Percentiles rank a stretch among this genome's conserved stretches.
Evolutionary conservation across 2,888 invertebrate species (phyloP).

Genomic region (Acrocera orbiculus): DNA sequence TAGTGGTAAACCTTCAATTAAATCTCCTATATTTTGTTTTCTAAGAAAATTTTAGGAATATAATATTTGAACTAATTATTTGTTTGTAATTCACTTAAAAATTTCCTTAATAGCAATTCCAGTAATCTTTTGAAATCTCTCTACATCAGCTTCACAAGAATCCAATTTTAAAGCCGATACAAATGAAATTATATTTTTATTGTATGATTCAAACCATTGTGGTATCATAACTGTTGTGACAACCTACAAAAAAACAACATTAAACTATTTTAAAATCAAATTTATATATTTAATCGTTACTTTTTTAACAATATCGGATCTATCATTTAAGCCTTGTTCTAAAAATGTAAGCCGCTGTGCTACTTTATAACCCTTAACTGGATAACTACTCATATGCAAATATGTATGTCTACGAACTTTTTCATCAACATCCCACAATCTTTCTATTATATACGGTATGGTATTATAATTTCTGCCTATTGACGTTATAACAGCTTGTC

Average conservation of each 20-base stretch:
- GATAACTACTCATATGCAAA: conserved; percentile 32
- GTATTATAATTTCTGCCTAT: conserved; percentile 57
- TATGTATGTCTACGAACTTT: conserved; percentile 42
- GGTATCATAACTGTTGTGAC: conserved; percentile 41
- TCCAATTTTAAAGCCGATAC: conserved; percentile 59
- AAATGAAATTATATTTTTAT: conserved; percentile 52
- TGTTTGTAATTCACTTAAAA: conserved; percentile 33
- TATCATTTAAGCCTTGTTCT: conserved; percentile 44
- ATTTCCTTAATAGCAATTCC: conserved; percentile 35
- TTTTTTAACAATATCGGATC: conserved; percentile 34
- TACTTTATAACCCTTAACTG: conserved; percentile 37
- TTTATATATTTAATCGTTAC: conserved; percentile 10
- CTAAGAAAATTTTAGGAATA: conserved; percentile 16
- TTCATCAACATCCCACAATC: conserved; percentile 61
- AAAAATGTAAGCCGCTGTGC: conserved; percentile 43
- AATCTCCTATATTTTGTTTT: conserved; percentile 23
- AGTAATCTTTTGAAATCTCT: conserved; percentile 38
- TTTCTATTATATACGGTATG: conserved; percentile 48
- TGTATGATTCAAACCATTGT: conserved; percentile 56
- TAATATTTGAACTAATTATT: background rate
- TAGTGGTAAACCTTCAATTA: conserved; percentile 31
- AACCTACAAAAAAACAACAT: conserved; percentile 14
- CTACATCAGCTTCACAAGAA: conserved; percentile 41
- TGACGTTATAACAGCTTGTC: conserved; percentile 47
- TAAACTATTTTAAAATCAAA: too few species aligned